phyloP scores from a whole-genome alignment of 64 coral and sea anemone genomes.

The Montipora capricornis region DNA sequence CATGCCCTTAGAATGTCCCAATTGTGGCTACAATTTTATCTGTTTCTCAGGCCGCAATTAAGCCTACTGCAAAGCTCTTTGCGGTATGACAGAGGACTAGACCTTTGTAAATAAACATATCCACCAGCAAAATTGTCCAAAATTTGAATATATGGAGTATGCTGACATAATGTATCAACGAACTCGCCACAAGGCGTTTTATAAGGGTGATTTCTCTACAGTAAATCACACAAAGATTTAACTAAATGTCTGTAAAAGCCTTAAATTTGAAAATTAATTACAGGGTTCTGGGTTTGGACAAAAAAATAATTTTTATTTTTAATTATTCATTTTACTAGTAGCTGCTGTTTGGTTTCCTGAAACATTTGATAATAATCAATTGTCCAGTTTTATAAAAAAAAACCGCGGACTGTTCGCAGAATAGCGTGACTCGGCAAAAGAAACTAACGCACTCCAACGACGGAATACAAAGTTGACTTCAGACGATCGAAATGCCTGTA shows the following conservation, averaged over 20 bases:
- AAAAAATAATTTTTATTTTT: not conserved
- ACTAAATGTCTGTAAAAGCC: too few species aligned
- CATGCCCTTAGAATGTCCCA: too few species aligned
- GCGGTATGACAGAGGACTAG: not conserved
- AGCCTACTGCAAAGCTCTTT: not conserved
- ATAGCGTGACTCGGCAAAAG: not conserved
- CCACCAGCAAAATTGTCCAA: not conserved
- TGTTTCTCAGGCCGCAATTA: too few species aligned
- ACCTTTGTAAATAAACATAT: not conserved
- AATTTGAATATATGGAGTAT: not conserved
- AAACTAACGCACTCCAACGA: not conserved
- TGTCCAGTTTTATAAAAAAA: not conserved
- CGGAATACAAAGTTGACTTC: not conserved
- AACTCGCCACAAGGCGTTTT: too few species aligned
- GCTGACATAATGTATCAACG: too few species aligned
- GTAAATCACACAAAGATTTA: too few species aligned
- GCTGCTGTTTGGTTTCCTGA: not conserved
- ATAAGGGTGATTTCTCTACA: too few species aligned
- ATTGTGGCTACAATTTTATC: too few species aligned
- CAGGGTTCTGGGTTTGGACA: not conserved
- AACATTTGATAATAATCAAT: not conserved
- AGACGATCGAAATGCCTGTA: not conserved
- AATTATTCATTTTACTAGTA: slow-evolving; percentile 22
- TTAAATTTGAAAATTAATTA: not conserved
- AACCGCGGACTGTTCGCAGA: too few species aligned